Base-by-base conservation (phyloP, 1,140 invertebrate species). In the Bicyclus anynana region DNA sequence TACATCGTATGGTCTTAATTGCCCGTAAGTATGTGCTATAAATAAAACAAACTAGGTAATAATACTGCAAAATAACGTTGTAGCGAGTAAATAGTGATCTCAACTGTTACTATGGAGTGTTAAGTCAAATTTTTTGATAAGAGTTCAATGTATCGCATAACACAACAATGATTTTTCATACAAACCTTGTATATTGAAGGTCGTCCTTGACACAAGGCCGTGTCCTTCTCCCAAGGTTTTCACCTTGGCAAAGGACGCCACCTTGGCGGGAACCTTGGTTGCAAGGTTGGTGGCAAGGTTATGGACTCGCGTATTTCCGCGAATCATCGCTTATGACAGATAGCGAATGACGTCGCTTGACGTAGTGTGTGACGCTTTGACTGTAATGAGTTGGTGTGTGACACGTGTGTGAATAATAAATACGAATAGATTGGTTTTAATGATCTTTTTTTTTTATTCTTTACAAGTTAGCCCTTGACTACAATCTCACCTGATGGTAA, bases 211-310 rank as follows among this genome's bases (percentile, higher is more conserved):
- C 12, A 26, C 52, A 62, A 73, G 70, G 73, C 40, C 55, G 37
- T 16, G 65, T 60, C 74, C 74, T 74, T 38, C 58, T 33, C 40
- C 6, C 65, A 64, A 77, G 69, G 69, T 56, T 53, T 53, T 53
- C 17, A 51, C 55, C 48, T 58, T 58, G 48, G 27, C 16, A 51
- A 33, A 51, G 55, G 55, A 58, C 55, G 27, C 40, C 27, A 42
- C 47, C 55, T 53, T 53, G 51, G 38, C 40, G 35, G 35, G 13
- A 57, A 55, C 52, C 59, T 65, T 49, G 61, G 40, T 27, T 35
- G 13, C 55, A 62, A 64, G 62, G 62, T 64, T 38, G 50, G 44
- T 14, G 27, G 14, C 59, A 48, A 73, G 71, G 67, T 44, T 42
- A 53, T 46, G 38, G 5, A 37, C 40, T 44, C 27, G 37, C 35